Evolutionary conservation across 1,140 invertebrate genomes (phyloP).

Genomic region (Probaryconus sp.): DNA sequence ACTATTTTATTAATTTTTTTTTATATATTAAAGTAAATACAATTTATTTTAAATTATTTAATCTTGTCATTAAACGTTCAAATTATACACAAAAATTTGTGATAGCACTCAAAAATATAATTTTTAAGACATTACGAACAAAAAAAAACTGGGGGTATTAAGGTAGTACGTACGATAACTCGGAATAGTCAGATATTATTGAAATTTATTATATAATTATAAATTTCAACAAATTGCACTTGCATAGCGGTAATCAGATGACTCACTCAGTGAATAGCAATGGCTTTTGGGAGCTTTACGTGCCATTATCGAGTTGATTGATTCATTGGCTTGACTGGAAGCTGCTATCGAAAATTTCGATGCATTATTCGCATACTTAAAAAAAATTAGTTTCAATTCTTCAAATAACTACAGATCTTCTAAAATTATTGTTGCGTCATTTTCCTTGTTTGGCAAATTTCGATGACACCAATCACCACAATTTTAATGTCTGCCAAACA

Average conservation of each 20-base stretch:
- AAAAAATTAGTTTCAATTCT: constrained; percentile 13
- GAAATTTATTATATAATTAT: too few species aligned
- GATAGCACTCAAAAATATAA: too few species aligned
- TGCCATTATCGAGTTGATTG: constrained; percentile 39
- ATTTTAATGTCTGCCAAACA: constrained; percentile 17
- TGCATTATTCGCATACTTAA: constrained; percentile 37
- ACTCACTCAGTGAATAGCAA: constrained; percentile 44
- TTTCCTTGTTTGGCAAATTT: not conserved
- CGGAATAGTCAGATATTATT: too few species aligned
- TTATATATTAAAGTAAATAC: too few species aligned
- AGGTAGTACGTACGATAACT: too few species aligned
- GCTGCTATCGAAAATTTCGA: constrained; percentile 41
- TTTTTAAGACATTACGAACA: too few species aligned
- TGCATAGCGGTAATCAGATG: constrained; percentile 33
- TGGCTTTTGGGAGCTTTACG: constrained; percentile 30
- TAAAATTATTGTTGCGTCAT: constrained; percentile 12
- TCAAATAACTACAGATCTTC: constrained; percentile 13
- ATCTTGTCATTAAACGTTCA: too few species aligned
- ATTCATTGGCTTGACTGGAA: constrained; percentile 47
- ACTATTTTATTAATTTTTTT: too few species aligned
- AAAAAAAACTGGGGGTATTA: too few species aligned
- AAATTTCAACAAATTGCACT: constrained; percentile 30
- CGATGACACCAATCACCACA: constrained; percentile 23
- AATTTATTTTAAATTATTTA: too few species aligned
- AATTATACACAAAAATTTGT: too few species aligned